Conservation (phyloP, 2,888 invertebrate genomes). For the Palloptera scutellata region DNA sequence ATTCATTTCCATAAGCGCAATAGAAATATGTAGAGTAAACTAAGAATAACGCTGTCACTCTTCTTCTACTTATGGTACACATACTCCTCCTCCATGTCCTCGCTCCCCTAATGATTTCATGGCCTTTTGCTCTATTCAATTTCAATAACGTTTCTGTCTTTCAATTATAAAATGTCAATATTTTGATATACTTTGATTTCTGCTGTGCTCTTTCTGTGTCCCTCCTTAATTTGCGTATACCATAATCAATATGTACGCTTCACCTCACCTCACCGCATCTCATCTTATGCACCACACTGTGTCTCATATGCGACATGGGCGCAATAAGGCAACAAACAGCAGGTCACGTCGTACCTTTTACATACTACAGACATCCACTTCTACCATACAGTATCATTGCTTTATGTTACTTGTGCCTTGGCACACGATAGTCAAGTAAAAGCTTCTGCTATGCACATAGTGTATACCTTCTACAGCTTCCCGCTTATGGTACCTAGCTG, state of each 20-base stretch:
- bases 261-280: conserved; percentile 1
- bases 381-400: no score
- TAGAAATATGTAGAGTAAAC: no score
- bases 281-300: no score
- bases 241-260: neutral
- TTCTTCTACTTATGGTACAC: no score
- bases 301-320: neutral
- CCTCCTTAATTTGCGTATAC: neutral
- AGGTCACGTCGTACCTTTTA: conserved; percentile 23
- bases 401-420: neutral
- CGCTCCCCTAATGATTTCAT: neutral
- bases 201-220: neutral
- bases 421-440: no score
- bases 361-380: no score
- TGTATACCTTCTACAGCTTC: neutral
- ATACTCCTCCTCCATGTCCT: no score
- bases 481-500: neutral
- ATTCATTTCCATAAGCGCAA: no score
- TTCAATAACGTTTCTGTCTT: neutral
- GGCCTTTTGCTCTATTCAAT: neutral
- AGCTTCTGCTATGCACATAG: no score
- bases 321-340: neutral
- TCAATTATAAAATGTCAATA: conserved; percentile 31
- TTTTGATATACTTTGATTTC: conserved; percentile 14
- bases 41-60: no score